These are phyloP conservation scores for Lomographa bimaculata DNA, from an alignment of 2,888 invertebrate genomes.

Conservation along the genomic window DNA sequence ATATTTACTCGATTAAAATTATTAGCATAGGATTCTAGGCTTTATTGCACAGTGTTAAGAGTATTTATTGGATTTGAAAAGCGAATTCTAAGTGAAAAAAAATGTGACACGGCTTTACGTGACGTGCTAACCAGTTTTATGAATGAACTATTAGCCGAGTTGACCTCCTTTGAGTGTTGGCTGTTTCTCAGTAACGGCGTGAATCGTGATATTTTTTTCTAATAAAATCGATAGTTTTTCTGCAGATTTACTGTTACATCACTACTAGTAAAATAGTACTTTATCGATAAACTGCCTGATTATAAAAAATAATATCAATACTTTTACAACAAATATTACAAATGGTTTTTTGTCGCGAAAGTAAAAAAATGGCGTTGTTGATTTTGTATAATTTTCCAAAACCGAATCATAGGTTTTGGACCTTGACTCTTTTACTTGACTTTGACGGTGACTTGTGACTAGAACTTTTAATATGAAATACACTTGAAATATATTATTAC, in stretches of 20 bases:
- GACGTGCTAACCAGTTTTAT: slow-evolving; percentile 53
- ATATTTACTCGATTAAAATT: slow-evolving; percentile 53
- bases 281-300: slow-evolving; percentile 2
- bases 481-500: no score
- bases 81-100: slow-evolving; percentile 35
- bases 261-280: slow-evolving; percentile 5
- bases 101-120: slow-evolving; percentile 47
- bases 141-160: slow-evolving; percentile 47
- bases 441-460: no score
- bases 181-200: slow-evolving; percentile 9
- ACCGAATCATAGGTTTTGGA: no score
- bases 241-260: slow-evolving; percentile 9
- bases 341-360: no score
- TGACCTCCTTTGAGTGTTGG: slow-evolving; percentile 30
- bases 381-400: no score
- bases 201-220: slow-evolving; percentile 9
- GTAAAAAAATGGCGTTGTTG: no score
- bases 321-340: no score
- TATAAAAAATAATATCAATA: no score
- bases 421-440: no score
- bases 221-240: slow-evolving; percentile 18
- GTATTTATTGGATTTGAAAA: slow-evolving; percentile 17
- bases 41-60: slow-evolving; percentile 42
- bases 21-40: slow-evolving; percentile 47
- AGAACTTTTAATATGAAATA: no score